Conservation (phyloP, 2,113 vertebrate species). For the Phalacrocorax brasilianus region DNA sequence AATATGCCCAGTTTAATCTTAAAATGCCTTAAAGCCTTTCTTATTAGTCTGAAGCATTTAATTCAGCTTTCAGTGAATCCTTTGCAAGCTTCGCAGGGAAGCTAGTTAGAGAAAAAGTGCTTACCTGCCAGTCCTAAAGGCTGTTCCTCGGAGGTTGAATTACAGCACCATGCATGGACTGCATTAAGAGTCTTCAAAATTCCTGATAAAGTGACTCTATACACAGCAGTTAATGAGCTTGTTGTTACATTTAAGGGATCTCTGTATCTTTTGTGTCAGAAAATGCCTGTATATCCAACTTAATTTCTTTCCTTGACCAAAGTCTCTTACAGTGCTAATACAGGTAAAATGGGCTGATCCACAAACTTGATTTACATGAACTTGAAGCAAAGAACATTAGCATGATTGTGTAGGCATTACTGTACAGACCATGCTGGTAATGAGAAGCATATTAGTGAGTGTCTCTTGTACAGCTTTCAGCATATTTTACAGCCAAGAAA, state of each 20-base stretch:
- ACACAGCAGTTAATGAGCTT: slow-evolving; percentile 15
- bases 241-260: slow-evolving; percentile 38
- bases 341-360: slow-evolving; percentile 27
- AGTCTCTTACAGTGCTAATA: slow-evolving; percentile 31
- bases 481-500: slow-evolving; percentile 29
- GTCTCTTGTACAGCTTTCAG: slow-evolving; percentile 22
- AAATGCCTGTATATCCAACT: not conserved
- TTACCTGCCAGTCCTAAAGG: slow-evolving; percentile 44
- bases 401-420: not conserved
- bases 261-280: slow-evolving; percentile 48
- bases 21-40: not conserved
- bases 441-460: slow-evolving; percentile 1
- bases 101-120: slow-evolving; percentile 19
- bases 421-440: not conserved
- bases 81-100: slow-evolving; percentile 35
- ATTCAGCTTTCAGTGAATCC: not conserved
- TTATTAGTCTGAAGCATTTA: not conserved
- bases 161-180: not conserved
- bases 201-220: slow-evolving; percentile 17
- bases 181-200: slow-evolving; percentile 31
- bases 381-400: slow-evolving; percentile 53
- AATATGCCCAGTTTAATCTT: slow-evolving; percentile 25
- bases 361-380: slow-evolving; percentile 47
- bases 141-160: slow-evolving; percentile 63
- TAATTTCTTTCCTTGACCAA: slow-evolving; percentile 1